These are phyloP conservation scores for Sorex fumeus DNA, from an alignment of 2,113 vertebrate species.

Conservation along the genomic window DNA sequence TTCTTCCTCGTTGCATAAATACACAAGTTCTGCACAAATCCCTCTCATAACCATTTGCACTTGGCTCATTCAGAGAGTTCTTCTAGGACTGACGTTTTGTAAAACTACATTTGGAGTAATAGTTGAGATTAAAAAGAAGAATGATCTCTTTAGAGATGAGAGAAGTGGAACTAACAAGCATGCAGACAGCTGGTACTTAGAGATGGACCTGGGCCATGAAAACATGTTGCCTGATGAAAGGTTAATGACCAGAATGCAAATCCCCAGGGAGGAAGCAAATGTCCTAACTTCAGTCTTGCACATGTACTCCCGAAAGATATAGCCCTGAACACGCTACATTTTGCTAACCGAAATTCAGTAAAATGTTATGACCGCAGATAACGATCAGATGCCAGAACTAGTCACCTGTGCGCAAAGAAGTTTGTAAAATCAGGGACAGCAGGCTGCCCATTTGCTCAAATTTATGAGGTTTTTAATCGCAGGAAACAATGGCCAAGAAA, in stretches of 20 bases:
- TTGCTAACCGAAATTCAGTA: neutral
- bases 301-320: neutral
- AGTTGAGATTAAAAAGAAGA: neutral
- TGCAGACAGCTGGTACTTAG: neutral
- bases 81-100: neutral
- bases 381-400: neutral
- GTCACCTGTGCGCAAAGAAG: slow-evolving; percentile 7
- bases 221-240: neutral
- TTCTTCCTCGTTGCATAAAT: too few relatives aligned
- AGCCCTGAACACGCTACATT: neutral
- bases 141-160: neutral
- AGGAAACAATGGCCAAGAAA: slow-evolving; percentile 57
- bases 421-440: slow-evolving; percentile 54
- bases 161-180: neutral
- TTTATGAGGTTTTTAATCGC: slow-evolving; percentile 65
- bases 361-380: neutral
- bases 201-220: neutral
- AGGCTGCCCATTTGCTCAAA: slow-evolving; percentile 63
- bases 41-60: too few relatives aligned
- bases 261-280: neutral
- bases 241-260: neutral
- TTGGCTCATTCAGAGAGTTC: neutral
- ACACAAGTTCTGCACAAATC: neutral
- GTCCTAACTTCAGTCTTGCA: neutral
- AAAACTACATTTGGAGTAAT: neutral